These are phyloP conservation scores for Hippocampus barbouri DNA, from an alignment of 2,113 vertebrate species.

Conservation along the genomic window DNA sequence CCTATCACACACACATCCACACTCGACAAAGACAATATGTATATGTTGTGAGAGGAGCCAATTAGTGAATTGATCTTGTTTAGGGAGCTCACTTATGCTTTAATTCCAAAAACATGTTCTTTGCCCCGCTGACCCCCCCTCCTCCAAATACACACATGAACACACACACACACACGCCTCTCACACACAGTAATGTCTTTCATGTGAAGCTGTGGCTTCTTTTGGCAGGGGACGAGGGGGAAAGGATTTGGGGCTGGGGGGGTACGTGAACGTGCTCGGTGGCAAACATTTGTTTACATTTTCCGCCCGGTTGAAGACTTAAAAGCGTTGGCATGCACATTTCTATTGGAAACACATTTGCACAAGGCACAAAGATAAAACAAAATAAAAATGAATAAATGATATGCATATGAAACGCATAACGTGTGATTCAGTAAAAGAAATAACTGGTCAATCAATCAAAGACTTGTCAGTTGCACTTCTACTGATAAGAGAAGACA, in stretches of 20 bases:
- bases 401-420: background rate
- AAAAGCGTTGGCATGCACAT: slow-evolving; percentile 61
- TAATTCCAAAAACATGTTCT: slow-evolving; percentile 76
- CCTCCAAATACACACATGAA: too few species aligned
- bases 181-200: slow-evolving; percentile 59
- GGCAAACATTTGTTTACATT: slow-evolving; percentile 76
- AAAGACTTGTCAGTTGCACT: background rate
- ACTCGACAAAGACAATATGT: slow-evolving; percentile 53
- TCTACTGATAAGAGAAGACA: background rate
- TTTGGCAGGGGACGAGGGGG: slow-evolving; percentile 30
- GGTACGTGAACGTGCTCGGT: slow-evolving; percentile 69
- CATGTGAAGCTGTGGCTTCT: slow-evolving; percentile 67
- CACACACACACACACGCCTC: too few species aligned
- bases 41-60: slow-evolving; percentile 74
- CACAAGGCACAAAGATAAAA: background rate
- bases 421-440: background rate
- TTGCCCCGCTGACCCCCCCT: background rate
- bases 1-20: background rate
- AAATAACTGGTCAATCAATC: background rate
- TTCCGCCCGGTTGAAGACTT: slow-evolving; percentile 67
- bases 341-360: slow-evolving; percentile 74
- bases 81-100: slow-evolving; percentile 68
- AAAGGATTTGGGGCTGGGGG: background rate
- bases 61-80: slow-evolving; percentile 73
- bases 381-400: background rate